Evolutionary conservation across 2,797 vertebrate genomes (phyloP), one percentile per base, ranked within the genome.

Genomic region (Mormyrus proboscirostris): DNA sequence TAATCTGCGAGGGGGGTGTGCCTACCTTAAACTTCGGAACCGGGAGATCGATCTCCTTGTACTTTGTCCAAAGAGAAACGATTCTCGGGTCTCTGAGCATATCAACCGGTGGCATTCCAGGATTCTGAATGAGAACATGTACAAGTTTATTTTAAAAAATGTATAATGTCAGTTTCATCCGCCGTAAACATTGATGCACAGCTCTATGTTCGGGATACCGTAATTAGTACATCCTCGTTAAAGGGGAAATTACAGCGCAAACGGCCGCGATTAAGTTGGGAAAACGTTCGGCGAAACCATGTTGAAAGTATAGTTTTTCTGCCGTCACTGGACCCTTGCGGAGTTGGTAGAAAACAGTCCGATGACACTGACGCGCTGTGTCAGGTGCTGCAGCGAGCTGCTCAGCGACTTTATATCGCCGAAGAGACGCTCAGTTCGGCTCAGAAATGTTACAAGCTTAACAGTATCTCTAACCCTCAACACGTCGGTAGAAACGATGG

Each of bases 11-110:
- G 86, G 59, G 89, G 92, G 92, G 92, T 92, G 92, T 92, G 91
- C 89, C 90, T 25, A 99, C 98, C 97, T 99, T 99, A 94, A 99
- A 99, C 95, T 98, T 99, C 88, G 99, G 99, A 93, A 99, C 98
- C 90, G 98, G 98, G 38, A 99, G 96, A 92, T 99, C 99, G 89
- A 97, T 94, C 94, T 99, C 98, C 95, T 98, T 99, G 93, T 97
- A 99, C 94, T 99, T 99, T 90, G 98, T 97, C 99, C 99, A 99
- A 91, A 98, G 97, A 69, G 98, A 97, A 92, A 98, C 98, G 94
- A 99, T 98, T 93, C 99, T 96, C 89, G 99, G 99, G 93, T 99
- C 99, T 91, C 98, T 95, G 91, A 99, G 97, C 87, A 95, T 96
- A 90, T 99, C 98, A 96, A 99, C 97, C 50, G 99, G 98, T 89